Evolutionary conservation across 2,113 vertebrate genomes (phyloP).

Genomic region (Ictidomys tridecemlineatus): DNA sequence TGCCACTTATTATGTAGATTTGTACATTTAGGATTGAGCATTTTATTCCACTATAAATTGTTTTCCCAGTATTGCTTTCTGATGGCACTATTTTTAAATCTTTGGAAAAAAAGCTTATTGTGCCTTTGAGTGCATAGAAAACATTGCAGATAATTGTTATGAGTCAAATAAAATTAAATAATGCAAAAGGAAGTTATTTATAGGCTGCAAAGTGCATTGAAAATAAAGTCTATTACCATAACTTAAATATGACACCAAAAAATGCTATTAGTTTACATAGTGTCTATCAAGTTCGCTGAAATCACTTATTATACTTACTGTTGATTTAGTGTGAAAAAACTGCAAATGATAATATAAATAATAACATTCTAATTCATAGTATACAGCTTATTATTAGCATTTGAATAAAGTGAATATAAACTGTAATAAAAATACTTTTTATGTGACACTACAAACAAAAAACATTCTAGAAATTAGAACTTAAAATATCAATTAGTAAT

Average conservation of each 20-base stretch:
- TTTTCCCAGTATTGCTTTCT: neutral
- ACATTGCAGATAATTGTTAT: neutral
- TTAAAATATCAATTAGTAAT: neutral
- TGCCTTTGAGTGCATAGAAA: neutral
- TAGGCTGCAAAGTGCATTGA: neutral
- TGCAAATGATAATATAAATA: neutral
- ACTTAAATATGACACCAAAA: neutral
- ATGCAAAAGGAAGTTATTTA: neutral
- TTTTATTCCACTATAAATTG: neutral
- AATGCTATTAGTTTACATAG: neutral
- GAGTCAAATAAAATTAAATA: constrained; percentile 24
- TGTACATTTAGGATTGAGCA: neutral
- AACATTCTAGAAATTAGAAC: neutral
- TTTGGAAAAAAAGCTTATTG: neutral
- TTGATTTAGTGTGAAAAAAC: neutral
- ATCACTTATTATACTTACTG: neutral
- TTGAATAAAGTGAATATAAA: neutral
- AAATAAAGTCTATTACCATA: constrained; percentile 11
- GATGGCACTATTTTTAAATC: neutral
- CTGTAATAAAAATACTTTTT: neutral
- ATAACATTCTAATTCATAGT: neutral
- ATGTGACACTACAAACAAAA: neutral
- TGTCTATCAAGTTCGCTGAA: neutral
- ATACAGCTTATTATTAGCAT: neutral
- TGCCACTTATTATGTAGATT: neutral